Evolutionary conservation across 2,113 vertebrate species (phyloP).

Genomic region (Leucopsar rothschildi): DNA sequence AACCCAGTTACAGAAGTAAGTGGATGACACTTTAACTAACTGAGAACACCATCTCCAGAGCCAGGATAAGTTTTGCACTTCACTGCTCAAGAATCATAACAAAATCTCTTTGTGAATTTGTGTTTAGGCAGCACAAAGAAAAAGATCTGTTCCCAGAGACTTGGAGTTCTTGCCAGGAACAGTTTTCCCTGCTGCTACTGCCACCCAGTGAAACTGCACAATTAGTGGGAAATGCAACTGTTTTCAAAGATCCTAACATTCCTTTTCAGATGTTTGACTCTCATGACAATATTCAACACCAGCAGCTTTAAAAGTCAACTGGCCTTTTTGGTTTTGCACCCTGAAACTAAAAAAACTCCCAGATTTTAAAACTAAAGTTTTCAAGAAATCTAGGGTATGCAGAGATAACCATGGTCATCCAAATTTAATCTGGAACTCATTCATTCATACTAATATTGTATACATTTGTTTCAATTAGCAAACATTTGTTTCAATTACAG

Average conservation of each 20-base stretch:
- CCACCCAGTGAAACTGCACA: constrained; percentile 43
- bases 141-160: not conserved
- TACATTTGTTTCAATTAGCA: not conserved
- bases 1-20: not conserved
- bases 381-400: not conserved
- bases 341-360: not conserved
- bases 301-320: not conserved
- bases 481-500: not conserved
- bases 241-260: not conserved
- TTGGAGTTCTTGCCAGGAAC: not conserved
- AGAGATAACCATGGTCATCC: not conserved
- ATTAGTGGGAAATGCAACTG: not conserved
- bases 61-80: not conserved
- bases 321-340: not conserved
- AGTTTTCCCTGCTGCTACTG: not conserved
- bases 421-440: not conserved
- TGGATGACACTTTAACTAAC: not conserved
- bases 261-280: not conserved
- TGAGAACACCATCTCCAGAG: not conserved
- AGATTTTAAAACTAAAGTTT: not conserved
- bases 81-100: not conserved
- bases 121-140: not conserved
- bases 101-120: not conserved
- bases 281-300: not conserved
- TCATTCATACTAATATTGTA: not conserved